phyloP scores from a whole-genome alignment of 2,113 vertebrate species.

The Leptodactylus fuscus region DNA sequence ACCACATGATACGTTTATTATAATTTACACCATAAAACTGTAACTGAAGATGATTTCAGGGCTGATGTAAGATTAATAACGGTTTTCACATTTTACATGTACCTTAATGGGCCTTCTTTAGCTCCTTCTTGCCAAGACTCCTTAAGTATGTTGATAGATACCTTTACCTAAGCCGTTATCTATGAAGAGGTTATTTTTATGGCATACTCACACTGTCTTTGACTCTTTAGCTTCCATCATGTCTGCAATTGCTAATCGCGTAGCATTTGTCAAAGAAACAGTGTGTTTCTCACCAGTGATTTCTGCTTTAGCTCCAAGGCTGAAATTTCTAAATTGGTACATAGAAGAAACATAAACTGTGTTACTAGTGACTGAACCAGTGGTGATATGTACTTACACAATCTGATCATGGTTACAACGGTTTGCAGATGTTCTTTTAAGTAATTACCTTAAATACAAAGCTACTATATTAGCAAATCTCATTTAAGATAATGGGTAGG shows the following conservation, averaged over 20 bases:
- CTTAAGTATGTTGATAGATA: not conserved
- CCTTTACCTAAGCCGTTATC: too few species aligned
- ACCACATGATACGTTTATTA: too few species aligned
- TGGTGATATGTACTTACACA: not conserved
- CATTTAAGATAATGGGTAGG: too few species aligned
- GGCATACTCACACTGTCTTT: conserved; percentile 81
- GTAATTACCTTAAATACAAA: too few species aligned
- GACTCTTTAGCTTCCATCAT: conserved; percentile 68
- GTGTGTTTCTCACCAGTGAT: conserved; percentile 83
- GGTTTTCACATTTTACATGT: too few species aligned
- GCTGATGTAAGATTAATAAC: too few species aligned
- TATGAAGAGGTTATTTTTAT: not conserved
- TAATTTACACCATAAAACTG: too few species aligned
- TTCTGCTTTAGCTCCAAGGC: conserved; percentile 90
- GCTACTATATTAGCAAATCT: too few species aligned
- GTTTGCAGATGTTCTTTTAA: not conserved
- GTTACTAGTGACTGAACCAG: not conserved
- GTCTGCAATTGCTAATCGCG: conserved; percentile 71
- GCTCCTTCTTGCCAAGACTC: not conserved
- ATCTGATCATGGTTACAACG: not conserved
- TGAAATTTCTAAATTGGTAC: conserved; percentile 79
- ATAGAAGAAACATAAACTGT: conserved; percentile 57
- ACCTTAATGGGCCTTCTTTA: too few species aligned
- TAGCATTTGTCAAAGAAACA: conserved; percentile 66
- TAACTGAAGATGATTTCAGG: too few species aligned